Percentiles rank a stretch among this genome's conserved stretches.
Conservation (phyloP, 2,797 vertebrate species). For the Eidolon dupreanum region DNA sequence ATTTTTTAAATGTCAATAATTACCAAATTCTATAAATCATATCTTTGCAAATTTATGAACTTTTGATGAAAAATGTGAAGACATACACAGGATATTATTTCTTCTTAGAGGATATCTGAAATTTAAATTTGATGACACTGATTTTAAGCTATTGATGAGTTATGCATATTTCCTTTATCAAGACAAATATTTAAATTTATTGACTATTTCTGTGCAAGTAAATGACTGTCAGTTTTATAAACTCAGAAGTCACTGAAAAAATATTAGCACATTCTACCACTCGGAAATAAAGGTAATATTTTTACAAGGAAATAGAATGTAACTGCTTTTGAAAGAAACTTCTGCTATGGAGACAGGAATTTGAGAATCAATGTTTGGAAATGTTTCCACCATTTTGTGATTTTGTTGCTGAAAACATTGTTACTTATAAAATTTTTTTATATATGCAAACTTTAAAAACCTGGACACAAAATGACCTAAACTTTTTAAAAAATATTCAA, state of each 20-base stretch:
- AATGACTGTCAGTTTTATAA: not conserved
- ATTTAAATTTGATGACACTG: not conserved
- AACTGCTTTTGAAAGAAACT: not conserved
- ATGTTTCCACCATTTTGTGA: not conserved
- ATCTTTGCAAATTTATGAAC: not conserved
- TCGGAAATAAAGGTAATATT: not conserved
- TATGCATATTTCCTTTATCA: not conserved
- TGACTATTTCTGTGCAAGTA: not conserved
- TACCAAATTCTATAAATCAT: not conserved
- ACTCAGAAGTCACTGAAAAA: not conserved
- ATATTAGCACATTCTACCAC: not conserved
- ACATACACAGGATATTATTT: not conserved
- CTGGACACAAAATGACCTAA: not conserved
- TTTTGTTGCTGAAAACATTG: not conserved
- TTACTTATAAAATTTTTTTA: not conserved
- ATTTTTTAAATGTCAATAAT: not conserved
- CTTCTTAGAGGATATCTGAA: not conserved
- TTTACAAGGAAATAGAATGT: not conserved
- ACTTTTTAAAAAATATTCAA: not conserved
- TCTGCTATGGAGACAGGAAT: not conserved
- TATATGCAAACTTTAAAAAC: not conserved
- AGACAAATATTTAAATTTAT: not conserved
- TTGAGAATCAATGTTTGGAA: not conserved
- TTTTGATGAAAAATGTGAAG: not conserved
- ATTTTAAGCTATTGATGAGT: not conserved